Conservation (phyloP, 2,797 vertebrate genomes). For the Acridotheres tristis region DNA sequence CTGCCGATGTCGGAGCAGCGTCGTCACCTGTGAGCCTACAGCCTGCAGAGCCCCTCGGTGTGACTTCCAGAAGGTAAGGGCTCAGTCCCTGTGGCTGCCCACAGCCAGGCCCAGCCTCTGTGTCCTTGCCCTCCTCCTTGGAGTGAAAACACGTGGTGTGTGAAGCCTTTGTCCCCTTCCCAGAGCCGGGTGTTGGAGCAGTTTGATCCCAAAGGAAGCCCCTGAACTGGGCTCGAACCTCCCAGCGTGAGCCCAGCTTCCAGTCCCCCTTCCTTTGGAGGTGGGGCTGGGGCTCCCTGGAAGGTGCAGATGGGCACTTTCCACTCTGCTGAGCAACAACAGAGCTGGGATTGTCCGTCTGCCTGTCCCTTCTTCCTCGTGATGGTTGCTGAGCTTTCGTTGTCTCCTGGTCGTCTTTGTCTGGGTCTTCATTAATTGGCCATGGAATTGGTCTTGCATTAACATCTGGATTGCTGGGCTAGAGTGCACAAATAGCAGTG, state of each 20-base stretch:
- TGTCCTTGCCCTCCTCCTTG: neutral
- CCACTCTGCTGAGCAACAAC: constrained; percentile 5
- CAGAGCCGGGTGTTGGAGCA: neutral
- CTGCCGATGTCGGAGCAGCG: constrained; percentile 81
- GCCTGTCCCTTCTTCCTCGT: neutral
- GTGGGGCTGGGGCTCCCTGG: neutral
- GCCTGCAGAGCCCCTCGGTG: constrained; percentile 86
- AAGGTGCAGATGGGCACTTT: constrained; percentile 13
- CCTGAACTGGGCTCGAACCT: neutral
- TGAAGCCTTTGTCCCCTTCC: neutral
- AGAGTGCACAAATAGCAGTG: neutral
- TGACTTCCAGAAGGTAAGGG: constrained; percentile 86
- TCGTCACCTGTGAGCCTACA: constrained; percentile 81
- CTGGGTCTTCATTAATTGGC: constrained; percentile 48
- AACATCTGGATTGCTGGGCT: constrained; percentile 16
- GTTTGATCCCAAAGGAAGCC: neutral
- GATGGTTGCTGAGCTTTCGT: neutral
- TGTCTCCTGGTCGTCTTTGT: constrained; percentile 20
- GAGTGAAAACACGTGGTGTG: neutral
- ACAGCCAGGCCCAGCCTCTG: neutral
- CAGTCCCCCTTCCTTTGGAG: neutral
- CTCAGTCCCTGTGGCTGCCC: neutral
- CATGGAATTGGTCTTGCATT: neutral
- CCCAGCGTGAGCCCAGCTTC: neutral
- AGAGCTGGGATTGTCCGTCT: constrained; percentile 21